Conservation (phyloP, 2,797 vertebrate species). For the Neosilurus hyrtlii region DNA sequence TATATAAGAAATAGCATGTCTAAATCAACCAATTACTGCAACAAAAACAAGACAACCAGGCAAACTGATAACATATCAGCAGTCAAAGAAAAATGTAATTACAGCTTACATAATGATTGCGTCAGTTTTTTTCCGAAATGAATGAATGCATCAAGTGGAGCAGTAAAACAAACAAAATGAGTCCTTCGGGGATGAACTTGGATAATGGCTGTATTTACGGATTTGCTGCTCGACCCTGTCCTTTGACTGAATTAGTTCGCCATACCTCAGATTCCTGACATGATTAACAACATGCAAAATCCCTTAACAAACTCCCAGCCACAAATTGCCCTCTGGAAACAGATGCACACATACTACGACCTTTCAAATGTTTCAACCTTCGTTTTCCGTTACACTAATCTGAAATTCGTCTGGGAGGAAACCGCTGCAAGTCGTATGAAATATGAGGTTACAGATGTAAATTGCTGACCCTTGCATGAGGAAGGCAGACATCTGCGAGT, state of each 20-base stretch:
- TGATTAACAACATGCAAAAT: slow-evolving; percentile 38
- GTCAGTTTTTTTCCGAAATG: neutral
- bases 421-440: slow-evolving; percentile 27
- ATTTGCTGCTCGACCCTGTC: slow-evolving; percentile 14
- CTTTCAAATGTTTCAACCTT: slow-evolving; percentile 24
- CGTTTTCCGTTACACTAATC: slow-evolving; percentile 36
- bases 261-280: slow-evolving; percentile 28
- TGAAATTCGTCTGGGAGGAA: slow-evolving; percentile 40
- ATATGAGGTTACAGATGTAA: slow-evolving; percentile 53
- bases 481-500: slow-evolving; percentile 67
- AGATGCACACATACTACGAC: neutral
- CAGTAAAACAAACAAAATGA: slow-evolving; percentile 11
- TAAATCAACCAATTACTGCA: neutral
- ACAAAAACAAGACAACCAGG: neutral
- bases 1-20: neutral
- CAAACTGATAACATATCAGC: neutral
- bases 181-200: slow-evolving; percentile 5
- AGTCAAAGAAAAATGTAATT: slow-evolving; percentile 2
- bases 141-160: slow-evolving; percentile 14
- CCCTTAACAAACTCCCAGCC: slow-evolving; percentile 33
- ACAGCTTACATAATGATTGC: neutral
- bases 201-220: slow-evolving; percentile 23
- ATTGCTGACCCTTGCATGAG: slow-evolving; percentile 57
- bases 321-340: slow-evolving; percentile 31
- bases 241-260: slow-evolving; percentile 34